These are phyloP conservation scores for Oxystoma pomonae DNA, from an alignment of 2,888 invertebrate genomes.

Conservation along the genomic window DNA sequence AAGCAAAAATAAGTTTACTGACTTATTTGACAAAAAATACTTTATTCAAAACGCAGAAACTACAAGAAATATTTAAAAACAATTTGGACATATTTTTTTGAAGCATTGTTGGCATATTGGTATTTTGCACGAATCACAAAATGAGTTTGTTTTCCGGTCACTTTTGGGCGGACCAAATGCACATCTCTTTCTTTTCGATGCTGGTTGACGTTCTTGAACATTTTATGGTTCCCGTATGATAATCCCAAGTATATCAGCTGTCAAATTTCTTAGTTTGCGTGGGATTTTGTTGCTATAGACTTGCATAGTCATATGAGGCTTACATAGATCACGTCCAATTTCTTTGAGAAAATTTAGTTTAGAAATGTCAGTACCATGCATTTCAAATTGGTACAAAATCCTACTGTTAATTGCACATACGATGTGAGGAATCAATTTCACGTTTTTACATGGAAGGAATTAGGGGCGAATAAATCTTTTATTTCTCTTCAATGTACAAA, in stretches of 20 bases:
- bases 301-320: slow-evolving; percentile 9
- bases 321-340: slow-evolving; percentile 9
- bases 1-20: slow-evolving; percentile 4
- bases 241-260: not conserved
- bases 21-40: not conserved
- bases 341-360: slow-evolving; percentile 12
- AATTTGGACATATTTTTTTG: slow-evolving; percentile 5
- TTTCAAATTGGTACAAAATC: slow-evolving; percentile 16
- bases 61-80: slow-evolving; percentile 3
- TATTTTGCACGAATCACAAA: slow-evolving; percentile 9
- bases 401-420: slow-evolving; percentile 15
- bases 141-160: slow-evolving; percentile 8
- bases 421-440: slow-evolving; percentile 12
- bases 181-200: slow-evolving; percentile 15
- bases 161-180: slow-evolving; percentile 8
- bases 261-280: not conserved
- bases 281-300: slow-evolving; percentile 2
- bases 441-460: slow-evolving; percentile 24
- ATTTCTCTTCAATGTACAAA: slow-evolving; percentile 30
- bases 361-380: slow-evolving; percentile 13
- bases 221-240: not conserved
- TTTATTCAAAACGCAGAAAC: slow-evolving; percentile 1
- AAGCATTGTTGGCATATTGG: slow-evolving; percentile 7
- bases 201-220: slow-evolving; percentile 5
- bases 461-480: slow-evolving; percentile 30